A percentile compares a stretch with the other conserved stretches of the same genome.
Evolutionary conservation across 2,113 vertebrate species (phyloP).

Genomic region (Poeciliopsis occidentalis): DNA sequence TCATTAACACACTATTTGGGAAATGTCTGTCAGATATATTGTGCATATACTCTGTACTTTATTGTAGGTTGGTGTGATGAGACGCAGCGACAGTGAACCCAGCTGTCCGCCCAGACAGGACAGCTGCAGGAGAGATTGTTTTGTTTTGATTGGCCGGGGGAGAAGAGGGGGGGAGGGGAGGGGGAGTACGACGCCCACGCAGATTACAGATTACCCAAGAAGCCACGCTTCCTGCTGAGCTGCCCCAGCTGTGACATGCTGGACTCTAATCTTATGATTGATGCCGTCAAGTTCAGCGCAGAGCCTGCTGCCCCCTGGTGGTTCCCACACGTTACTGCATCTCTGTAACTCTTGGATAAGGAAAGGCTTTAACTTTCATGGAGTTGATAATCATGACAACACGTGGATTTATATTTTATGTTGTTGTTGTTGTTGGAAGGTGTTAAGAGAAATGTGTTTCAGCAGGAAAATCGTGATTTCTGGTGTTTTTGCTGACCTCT

Average conservation of each 20-base stretch:
- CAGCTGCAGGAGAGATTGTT: slow-evolving; percentile 49
- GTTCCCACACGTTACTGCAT: slow-evolving; percentile 1
- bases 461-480: neutral
- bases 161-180: neutral
- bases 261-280: slow-evolving; percentile 61
- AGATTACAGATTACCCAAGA: slow-evolving; percentile 65
- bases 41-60: slow-evolving; percentile 33
- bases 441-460: neutral
- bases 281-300: slow-evolving; percentile 12
- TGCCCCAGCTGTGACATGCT: slow-evolving; percentile 47
- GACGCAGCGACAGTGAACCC: slow-evolving; percentile 3
- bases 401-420: neutral
- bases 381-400: neutral
- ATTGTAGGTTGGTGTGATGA: slow-evolving; percentile 18
- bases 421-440: neutral
- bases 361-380: slow-evolving; percentile 21
- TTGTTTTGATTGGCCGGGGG: slow-evolving; percentile 4
- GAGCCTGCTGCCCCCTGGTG: slow-evolving; percentile 50
- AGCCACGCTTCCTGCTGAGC: slow-evolving; percentile 34
- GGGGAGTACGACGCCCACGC: slow-evolving; percentile 49
- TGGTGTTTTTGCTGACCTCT: neutral
- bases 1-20: slow-evolving; percentile 27
- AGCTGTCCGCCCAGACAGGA: slow-evolving; percentile 26
- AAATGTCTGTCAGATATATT: slow-evolving; percentile 42
- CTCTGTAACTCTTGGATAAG: neutral